phyloP scores from a whole-genome alignment of 2,888 invertebrate species.

The Pedicia rivosa region DNA sequence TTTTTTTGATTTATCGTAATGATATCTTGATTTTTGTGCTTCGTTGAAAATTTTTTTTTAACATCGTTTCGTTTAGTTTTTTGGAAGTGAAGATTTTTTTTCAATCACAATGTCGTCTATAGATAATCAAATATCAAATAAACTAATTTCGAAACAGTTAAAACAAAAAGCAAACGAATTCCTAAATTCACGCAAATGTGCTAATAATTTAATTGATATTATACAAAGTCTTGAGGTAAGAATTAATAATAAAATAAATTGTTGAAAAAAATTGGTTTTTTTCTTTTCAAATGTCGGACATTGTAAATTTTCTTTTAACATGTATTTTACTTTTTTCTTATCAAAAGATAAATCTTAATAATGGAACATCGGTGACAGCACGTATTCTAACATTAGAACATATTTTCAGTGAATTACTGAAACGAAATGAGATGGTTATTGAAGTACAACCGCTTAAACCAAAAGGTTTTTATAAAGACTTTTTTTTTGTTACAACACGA shows the following conservation, averaged over 20 bases:
- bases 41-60: no score
- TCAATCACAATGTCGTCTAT: no score
- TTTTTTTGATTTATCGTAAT: no score
- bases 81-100: no score
- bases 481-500: neutral
- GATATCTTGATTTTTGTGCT: no score
- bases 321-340: conserved; percentile 6
- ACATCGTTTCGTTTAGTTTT: no score
- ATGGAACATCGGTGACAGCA: conserved; percentile 32
- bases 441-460: conserved; percentile 42
- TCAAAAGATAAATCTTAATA: conserved; percentile 17
- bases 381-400: conserved; percentile 53
- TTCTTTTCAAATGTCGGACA: conserved; percentile 13
- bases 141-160: conserved; percentile 47
- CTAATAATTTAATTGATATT: conserved; percentile 49
- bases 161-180: conserved; percentile 55
- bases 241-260: conserved; percentile 7
- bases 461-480: conserved; percentile 25
- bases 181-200: conserved; percentile 44
- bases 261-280: conserved; percentile 17
- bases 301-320: conserved; percentile 3
- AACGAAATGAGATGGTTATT: conserved; percentile 46
- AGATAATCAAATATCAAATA: conserved; percentile 16
- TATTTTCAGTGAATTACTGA: conserved; percentile 51
- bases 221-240: conserved; percentile 50